These are phyloP conservation scores for Lepus americanus DNA, from an alignment of 2,113 vertebrate species.

Conservation along the genomic window DNA sequence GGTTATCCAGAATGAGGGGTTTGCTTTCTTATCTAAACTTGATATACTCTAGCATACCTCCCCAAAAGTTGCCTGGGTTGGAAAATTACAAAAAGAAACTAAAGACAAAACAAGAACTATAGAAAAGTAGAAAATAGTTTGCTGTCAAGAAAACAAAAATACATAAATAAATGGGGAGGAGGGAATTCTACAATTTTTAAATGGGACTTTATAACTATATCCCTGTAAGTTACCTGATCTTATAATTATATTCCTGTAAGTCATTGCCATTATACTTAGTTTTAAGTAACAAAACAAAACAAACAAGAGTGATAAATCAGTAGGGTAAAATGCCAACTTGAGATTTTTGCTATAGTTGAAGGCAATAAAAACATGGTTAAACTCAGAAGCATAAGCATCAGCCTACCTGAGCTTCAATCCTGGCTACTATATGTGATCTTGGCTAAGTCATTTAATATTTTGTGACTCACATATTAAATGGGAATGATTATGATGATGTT, in stretches of 20 bases:
- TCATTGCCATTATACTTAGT: conserved; percentile 20
- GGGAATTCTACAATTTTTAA: conserved; percentile 20
- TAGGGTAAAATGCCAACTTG: conserved; percentile 22
- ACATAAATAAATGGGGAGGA: neutral
- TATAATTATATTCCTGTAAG: conserved; percentile 10
- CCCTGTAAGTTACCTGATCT: neutral
- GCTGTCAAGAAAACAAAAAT: conserved; percentile 26
- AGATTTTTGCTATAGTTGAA: conserved; percentile 43
- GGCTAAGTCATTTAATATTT: conserved; percentile 29
- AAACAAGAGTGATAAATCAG: conserved; percentile 17
- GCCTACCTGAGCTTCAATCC: neutral
- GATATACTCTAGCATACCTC: conserved; percentile 36
- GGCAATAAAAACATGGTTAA: neutral
- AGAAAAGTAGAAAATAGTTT: conserved; percentile 10
- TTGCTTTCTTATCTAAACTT: conserved; percentile 57
- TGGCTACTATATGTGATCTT: conserved; percentile 4
- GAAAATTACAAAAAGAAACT: conserved; percentile 57
- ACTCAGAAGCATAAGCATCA: neutral
- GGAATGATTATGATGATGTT: neutral
- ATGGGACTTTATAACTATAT: conserved; percentile 9
- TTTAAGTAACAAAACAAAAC: conserved; percentile 53
- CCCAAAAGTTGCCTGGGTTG: conserved; percentile 48
- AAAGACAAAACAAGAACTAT: conserved; percentile 11
- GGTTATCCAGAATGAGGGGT: conserved; percentile 7
- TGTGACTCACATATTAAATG: neutral